Evolutionary conservation across 2,888 invertebrate species (phyloP).

Genomic region (Machimus atricapillus): DNA sequence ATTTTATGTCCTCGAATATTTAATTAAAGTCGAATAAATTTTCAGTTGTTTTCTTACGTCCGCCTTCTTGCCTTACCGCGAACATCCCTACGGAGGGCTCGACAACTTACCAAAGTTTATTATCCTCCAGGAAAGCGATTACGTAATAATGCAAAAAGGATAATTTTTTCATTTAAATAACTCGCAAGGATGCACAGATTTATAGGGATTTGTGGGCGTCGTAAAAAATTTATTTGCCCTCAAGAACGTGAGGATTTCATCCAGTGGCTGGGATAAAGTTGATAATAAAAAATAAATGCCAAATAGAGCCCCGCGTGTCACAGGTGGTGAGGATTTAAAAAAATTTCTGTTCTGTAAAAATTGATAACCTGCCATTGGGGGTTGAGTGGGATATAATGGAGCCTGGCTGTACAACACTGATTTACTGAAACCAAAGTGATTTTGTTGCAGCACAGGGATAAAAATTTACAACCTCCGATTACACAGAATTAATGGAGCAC

Average conservation of each 20-base stretch:
- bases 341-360: conserved; percentile 36
- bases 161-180: conserved; percentile 47
- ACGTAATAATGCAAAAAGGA: conserved; percentile 47
- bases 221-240: conserved; percentile 46
- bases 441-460: conserved; percentile 29
- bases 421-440: conserved; percentile 11
- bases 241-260: conserved; percentile 43
- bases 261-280: conserved; percentile 18
- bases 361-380: conserved; percentile 40
- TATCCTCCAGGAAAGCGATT: conserved; percentile 44
- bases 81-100: background rate
- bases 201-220: conserved; percentile 45
- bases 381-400: conserved; percentile 19
- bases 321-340: conserved; percentile 48
- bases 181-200: conserved; percentile 41
- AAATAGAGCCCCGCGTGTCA: conserved; percentile 36
- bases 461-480: conserved; percentile 33
- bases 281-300: conserved; percentile 32
- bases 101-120: conserved; percentile 29
- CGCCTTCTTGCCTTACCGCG: background rate
- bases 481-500: conserved; percentile 29
- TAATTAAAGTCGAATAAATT: conserved; percentile 48
- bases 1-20: conserved; percentile 46
- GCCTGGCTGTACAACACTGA: background rate
- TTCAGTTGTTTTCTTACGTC: conserved; percentile 35